A percentile compares a stretch with the other conserved stretches of the same genome.
Evolutionary conservation across 2,113 vertebrate species (phyloP).

Genomic region (Xyliphius kryptos): DNA sequence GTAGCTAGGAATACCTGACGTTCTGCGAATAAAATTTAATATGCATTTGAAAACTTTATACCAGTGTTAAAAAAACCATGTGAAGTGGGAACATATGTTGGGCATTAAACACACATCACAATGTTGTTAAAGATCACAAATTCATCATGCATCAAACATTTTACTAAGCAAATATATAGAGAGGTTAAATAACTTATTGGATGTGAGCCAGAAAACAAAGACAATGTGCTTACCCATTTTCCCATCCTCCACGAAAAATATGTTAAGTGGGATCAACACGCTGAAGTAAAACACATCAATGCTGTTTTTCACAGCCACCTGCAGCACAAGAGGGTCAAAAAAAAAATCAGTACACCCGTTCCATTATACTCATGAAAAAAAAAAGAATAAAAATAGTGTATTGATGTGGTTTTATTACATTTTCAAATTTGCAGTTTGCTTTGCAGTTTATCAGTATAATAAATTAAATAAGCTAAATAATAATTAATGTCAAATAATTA

Average conservation of each 20-base stretch:
- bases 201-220: not conserved
- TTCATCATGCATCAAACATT: not conserved
- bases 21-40: slow-evolving; percentile 59
- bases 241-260: slow-evolving; percentile 98
- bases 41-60: too few species aligned
- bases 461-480: too few species aligned
- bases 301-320: slow-evolving; percentile 99
- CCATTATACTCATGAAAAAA: too few species aligned
- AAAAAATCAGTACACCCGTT: not conserved
- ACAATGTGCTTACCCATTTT: slow-evolving; percentile 85
- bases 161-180: not conserved
- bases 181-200: not conserved
- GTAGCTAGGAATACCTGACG: slow-evolving; percentile 97
- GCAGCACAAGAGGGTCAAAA: slow-evolving; percentile 40
- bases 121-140: too few species aligned
- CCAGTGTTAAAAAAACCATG: not conserved
- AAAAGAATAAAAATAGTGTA: not conserved
- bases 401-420: too few species aligned
- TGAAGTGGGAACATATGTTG: not conserved
- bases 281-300: slow-evolving; percentile 99
- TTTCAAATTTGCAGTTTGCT: too few species aligned
- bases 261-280: slow-evolving; percentile 91
- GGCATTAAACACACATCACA: too few species aligned
- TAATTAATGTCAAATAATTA: too few species aligned
- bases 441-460: too few species aligned